These are phyloP conservation scores for Cephus pygmeus DNA, from an alignment of 2,888 invertebrate species.

Conservation along the genomic window DNA sequence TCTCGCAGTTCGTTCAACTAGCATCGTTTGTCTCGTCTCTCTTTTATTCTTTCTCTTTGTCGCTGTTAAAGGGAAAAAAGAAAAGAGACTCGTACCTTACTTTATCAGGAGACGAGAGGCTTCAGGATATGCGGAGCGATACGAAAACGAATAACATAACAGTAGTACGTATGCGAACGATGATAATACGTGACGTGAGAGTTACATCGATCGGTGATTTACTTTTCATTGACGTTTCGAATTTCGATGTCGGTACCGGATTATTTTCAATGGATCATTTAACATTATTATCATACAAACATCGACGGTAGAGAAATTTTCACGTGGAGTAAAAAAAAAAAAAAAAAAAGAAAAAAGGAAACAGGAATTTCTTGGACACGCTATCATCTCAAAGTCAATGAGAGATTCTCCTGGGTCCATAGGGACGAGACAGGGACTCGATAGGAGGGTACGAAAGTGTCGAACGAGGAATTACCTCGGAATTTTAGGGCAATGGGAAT, in stretches of 20 bases:
- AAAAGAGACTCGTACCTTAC: not conserved
- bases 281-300: not conserved
- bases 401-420: not conserved
- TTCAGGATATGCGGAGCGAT: not conserved
- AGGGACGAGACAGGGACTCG: not conserved
- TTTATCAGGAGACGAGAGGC: slow-evolving; percentile 5
- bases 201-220: not conserved
- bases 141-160: slow-evolving; percentile 12
- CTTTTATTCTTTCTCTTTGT: not conserved
- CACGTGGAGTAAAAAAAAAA: not conserved
- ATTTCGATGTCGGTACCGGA: not conserved
- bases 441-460: not conserved
- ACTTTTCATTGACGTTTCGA: not conserved
- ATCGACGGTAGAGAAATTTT: not conserved
- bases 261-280: not conserved
- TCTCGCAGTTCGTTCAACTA: not conserved
- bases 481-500: not conserved
- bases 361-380: not conserved
- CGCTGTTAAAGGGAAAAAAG: not conserved
- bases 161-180: slow-evolving; percentile 13
- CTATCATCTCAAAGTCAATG: not conserved
- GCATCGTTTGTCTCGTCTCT: not conserved
- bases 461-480: not conserved
- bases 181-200: slow-evolving; percentile 14
- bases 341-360: not conserved